These are phyloP conservation scores for Sakesphorus luctuosus DNA, from an alignment of 2,113 vertebrate genomes.

Conservation along the genomic window DNA sequence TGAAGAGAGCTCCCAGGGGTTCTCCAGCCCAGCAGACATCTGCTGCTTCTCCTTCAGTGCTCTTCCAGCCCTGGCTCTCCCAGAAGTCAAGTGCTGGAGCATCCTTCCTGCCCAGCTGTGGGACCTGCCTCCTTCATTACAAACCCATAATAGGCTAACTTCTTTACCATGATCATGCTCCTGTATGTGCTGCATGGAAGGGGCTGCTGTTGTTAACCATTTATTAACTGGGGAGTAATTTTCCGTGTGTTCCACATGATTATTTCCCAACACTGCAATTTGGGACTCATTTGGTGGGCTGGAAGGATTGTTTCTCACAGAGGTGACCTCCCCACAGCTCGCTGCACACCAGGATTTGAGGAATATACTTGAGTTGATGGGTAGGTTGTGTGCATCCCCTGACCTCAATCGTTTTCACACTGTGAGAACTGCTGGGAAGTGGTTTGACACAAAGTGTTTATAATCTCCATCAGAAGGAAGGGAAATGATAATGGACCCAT, in stretches of 20 bases:
- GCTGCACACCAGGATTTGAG: slow-evolving; percentile 73
- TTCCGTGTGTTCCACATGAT: slow-evolving; percentile 28
- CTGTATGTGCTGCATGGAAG: slow-evolving; percentile 5
- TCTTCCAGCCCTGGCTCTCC: neutral
- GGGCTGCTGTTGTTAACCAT: slow-evolving; percentile 55
- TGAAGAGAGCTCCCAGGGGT: fast-evolving
- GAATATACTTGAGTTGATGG: slow-evolving; percentile 73
- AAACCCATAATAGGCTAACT: neutral
- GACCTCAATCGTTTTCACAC: slow-evolving; percentile 77
- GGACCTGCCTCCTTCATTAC: neutral
- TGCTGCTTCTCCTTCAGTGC: neutral
- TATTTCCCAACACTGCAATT: slow-evolving; percentile 68
- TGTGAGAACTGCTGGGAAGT: slow-evolving; percentile 65
- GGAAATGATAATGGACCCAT: slow-evolving; percentile 34
- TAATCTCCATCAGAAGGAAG: slow-evolving; percentile 58
- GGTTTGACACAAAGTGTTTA: slow-evolving; percentile 73
- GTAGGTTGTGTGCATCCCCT: slow-evolving; percentile 76
- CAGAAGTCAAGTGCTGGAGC: fast-evolving
- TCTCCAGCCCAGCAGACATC: neutral
- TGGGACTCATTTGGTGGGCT: slow-evolving; percentile 59
- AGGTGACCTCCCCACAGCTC: slow-evolving; percentile 76
- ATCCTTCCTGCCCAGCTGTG: neutral
- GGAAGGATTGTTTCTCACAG: slow-evolving; percentile 70
- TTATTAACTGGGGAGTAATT: slow-evolving; percentile 51
- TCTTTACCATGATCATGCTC: neutral